A percentile compares a stretch with the other conserved stretches of the same genome.
These are phyloP conservation scores for Lethrus apterus DNA, from an alignment of 1,140 invertebrate species.

Conservation along the genomic window DNA sequence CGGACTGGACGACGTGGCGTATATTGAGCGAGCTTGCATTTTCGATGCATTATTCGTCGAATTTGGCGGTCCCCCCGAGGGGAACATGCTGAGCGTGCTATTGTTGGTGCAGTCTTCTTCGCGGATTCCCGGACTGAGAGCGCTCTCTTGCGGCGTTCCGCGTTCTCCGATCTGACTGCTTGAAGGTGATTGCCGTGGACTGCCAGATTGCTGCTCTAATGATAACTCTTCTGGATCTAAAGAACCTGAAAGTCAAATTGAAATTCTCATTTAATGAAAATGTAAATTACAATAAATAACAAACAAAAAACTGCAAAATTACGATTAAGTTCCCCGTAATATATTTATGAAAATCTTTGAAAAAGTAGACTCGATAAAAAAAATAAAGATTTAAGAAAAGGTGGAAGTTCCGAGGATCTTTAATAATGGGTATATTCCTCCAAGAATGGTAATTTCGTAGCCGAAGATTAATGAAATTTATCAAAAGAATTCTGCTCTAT, in stretches of 20 bases:
- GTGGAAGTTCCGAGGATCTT: too few species aligned
- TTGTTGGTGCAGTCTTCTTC: slow-evolving; percentile 67
- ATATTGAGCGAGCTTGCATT: slow-evolving; percentile 38
- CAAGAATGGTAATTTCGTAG: too few species aligned
- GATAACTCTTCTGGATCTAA: slow-evolving; percentile 70
- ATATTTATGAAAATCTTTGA: too few species aligned
- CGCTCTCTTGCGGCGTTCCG: slow-evolving; percentile 40
- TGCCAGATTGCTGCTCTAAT: slow-evolving; percentile 46
- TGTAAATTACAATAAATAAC: slow-evolving; percentile 15
- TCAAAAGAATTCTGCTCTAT: too few species aligned
- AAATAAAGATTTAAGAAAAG: too few species aligned
- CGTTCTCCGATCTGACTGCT: slow-evolving; percentile 38
- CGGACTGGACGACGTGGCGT: slow-evolving; percentile 33
- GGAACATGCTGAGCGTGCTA: slow-evolving; percentile 59
- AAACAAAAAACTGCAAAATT: background rate
- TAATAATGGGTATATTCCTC: too few species aligned
- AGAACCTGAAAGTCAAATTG: slow-evolving; percentile 53
- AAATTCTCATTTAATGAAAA: slow-evolving; percentile 14
- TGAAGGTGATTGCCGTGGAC: slow-evolving; percentile 35
- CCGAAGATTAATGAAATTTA: too few species aligned
- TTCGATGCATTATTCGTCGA: slow-evolving; percentile 41
- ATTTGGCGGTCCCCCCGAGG: slow-evolving; percentile 36
- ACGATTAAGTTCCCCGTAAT: background rate
- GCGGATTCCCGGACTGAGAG: slow-evolving; percentile 49
- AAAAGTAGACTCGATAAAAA: too few species aligned